Percentiles rank a stretch among this genome's conserved stretches.
phyloP scores from a whole-genome alignment of 2,113 vertebrate species.

The Rhagologus leucostigma region DNA sequence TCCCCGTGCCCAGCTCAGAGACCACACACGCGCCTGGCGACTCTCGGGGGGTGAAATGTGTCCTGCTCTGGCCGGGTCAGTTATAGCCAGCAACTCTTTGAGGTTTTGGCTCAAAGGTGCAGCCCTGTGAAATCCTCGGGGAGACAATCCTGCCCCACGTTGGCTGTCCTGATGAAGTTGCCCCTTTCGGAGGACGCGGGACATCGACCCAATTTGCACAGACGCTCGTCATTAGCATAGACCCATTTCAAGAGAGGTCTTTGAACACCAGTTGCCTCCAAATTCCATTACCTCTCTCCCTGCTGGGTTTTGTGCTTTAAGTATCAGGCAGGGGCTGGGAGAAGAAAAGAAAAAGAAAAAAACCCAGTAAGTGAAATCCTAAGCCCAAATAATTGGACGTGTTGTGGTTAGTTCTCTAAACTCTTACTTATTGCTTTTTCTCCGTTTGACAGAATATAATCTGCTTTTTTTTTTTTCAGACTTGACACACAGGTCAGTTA shows the following conservation, averaged over 20 bases:
- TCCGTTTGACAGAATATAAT: conserved; percentile 16
- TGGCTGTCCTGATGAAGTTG: background rate
- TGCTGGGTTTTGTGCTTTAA: conserved; percentile 60
- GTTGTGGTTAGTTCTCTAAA: conserved; percentile 37
- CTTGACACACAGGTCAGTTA: conserved; percentile 1
- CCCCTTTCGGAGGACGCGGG: background rate
- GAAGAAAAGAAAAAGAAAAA: conserved; percentile 39
- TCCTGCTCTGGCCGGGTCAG: background rate
- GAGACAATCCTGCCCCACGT: background rate
- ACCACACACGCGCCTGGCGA: background rate
- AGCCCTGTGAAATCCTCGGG: background rate
- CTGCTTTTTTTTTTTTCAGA: background rate
- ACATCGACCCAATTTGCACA: background rate
- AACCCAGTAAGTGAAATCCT: conserved; percentile 16
- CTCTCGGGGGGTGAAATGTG: background rate
- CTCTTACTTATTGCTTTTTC: conserved; percentile 15
- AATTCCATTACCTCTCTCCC: conserved; percentile 60
- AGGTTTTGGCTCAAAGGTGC: conserved; percentile 22
- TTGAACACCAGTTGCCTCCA: conserved; percentile 52
- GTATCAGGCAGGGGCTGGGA: conserved; percentile 10
- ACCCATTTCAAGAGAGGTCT: conserved; percentile 7
- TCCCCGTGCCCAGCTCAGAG: background rate
- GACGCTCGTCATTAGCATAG: conserved; percentile 3
- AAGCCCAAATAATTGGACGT: conserved; percentile 32
- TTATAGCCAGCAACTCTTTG: background rate